Conservation (phyloP, 1,140 invertebrate species). For the Globodera rostochiensis region DNA sequence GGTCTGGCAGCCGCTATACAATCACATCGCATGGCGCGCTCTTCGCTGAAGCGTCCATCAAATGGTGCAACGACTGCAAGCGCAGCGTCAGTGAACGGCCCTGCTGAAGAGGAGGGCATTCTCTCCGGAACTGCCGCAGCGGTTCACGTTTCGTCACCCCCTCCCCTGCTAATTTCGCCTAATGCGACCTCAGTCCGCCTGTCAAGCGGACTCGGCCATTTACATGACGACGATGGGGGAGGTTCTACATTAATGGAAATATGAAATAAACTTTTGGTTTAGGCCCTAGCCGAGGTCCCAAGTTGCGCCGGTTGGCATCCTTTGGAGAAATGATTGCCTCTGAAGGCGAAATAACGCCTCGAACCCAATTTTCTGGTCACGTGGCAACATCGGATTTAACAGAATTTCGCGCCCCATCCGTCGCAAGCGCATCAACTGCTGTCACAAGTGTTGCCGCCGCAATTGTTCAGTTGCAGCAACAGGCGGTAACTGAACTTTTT, state of each 20-base stretch:
- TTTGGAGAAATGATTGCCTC: constrained; percentile 18
- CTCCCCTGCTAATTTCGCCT: constrained; percentile 12
- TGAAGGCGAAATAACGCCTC: background rate
- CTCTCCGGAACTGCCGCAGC: background rate
- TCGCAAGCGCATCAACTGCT: constrained; percentile 2
- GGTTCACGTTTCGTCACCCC: constrained; percentile 18
- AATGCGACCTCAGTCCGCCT: constrained; percentile 17
- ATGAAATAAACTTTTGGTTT: background rate
- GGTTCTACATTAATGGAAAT: background rate
- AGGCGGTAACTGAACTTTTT: constrained; percentile 2
- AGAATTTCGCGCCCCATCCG: constrained; percentile 6
- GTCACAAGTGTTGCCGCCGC: constrained; percentile 17
- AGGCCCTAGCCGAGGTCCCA: constrained; percentile 25
- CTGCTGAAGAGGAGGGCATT: background rate
- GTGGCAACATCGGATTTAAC: background rate
- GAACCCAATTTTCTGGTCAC: background rate
- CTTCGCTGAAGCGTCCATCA: constrained; percentile 24
- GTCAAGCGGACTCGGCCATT: background rate
- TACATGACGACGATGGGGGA: background rate
- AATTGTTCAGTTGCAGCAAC: constrained; percentile 20
- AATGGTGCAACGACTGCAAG: background rate
- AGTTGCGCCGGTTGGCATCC: constrained; percentile 18
- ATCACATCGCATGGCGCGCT: constrained; percentile 5
- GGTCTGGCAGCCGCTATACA: background rate
- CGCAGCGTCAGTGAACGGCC: background rate